phyloP scores from a whole-genome alignment of 1,140 invertebrate species.

The Drosophila paulistorum region DNA sequence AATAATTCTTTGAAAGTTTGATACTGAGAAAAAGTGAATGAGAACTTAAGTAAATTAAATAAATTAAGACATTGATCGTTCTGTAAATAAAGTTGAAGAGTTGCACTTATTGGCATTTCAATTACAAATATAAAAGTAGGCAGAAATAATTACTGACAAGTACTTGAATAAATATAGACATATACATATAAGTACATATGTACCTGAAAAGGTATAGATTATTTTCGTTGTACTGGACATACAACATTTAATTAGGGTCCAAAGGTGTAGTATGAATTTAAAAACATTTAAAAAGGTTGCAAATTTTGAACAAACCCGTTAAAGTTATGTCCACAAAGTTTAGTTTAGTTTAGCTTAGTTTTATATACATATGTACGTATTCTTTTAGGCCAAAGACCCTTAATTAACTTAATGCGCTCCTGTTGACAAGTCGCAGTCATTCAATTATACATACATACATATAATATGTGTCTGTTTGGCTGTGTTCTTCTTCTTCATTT shows the following conservation, averaged over 20 bases:
- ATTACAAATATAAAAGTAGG: neutral
- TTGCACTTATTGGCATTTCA: neutral
- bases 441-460: too few relatives aligned
- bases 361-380: too few relatives aligned
- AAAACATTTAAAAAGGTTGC: too few relatives aligned
- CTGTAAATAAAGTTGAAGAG: neutral
- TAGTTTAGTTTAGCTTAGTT: too few relatives aligned
- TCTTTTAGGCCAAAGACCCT: neutral
- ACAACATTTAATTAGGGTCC: too few relatives aligned
- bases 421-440: conserved; percentile 2
- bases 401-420: neutral
- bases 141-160: neutral
- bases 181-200: too few relatives aligned
- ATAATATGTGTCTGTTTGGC: neutral
- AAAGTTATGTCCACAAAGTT: too few relatives aligned
- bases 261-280: too few relatives aligned
- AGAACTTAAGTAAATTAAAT: neutral
- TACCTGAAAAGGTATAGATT: too few relatives aligned
- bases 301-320: too few relatives aligned
- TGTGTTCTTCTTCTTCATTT: conserved; percentile 3
- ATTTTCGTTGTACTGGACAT: too few relatives aligned
- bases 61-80: neutral
- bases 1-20: neutral
- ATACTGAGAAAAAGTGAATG: neutral
- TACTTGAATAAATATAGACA: neutral